These are phyloP conservation scores for Drosophila yooni DNA, from an alignment of 2,888 invertebrate genomes.

Conservation along the genomic window DNA sequence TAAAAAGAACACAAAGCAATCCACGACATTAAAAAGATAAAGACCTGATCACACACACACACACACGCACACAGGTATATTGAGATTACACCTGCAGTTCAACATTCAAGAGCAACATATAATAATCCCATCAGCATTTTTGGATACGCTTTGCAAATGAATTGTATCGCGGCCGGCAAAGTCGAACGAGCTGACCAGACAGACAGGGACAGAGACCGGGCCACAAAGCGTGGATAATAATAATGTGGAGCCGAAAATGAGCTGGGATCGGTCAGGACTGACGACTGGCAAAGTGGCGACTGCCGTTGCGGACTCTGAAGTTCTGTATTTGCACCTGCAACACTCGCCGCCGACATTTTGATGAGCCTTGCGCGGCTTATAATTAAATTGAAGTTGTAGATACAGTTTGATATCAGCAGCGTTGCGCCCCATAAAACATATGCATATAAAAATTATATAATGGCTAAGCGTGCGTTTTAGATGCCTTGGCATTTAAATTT, in stretches of 20 bases:
- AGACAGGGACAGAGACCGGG: slow-evolving; percentile 22
- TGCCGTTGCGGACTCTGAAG: slow-evolving; percentile 39
- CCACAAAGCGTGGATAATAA: slow-evolving; percentile 74
- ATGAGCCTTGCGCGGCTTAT: slow-evolving; percentile 72
- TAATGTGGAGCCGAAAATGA: slow-evolving; percentile 80
- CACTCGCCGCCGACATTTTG: slow-evolving; percentile 63
- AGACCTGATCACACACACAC: slow-evolving; percentile 48
- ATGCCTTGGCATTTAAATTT: slow-evolving; percentile 40
- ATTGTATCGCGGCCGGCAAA: slow-evolving; percentile 60
- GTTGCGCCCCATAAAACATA: slow-evolving; percentile 72
- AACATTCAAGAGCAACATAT: slow-evolving; percentile 69
- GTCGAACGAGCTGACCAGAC: slow-evolving; percentile 39
- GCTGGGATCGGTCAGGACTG: slow-evolving; percentile 62
- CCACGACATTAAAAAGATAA: slow-evolving; percentile 73
- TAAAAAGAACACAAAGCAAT: slow-evolving; percentile 65
- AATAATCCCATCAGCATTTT: slow-evolving; percentile 82
- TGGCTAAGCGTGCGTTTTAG: slow-evolving; percentile 43
- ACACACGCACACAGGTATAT: slow-evolving; percentile 21
- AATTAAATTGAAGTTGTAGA: slow-evolving; percentile 79
- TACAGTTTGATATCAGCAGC: slow-evolving; percentile 67
- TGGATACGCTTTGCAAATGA: slow-evolving; percentile 80
- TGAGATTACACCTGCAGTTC: slow-evolving; percentile 59
- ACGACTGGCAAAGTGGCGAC: slow-evolving; percentile 20
- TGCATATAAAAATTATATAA: slow-evolving; percentile 30
- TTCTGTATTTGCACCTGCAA: slow-evolving; percentile 77